phyloP scores from a whole-genome alignment of 1,140 invertebrate species.

The Bathynomus jamesi region DNA sequence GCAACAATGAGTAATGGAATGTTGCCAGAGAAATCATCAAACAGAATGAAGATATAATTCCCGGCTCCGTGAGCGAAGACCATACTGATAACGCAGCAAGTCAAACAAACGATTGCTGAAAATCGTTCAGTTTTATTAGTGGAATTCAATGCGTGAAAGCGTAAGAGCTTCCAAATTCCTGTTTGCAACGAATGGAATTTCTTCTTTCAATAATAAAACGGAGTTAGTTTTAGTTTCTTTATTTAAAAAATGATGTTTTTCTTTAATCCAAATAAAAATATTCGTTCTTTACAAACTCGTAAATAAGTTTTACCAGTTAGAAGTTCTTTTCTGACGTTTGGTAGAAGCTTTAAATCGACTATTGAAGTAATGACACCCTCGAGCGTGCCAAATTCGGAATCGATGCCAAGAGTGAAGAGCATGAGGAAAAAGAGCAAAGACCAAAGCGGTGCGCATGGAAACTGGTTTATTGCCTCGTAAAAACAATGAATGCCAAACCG shows the following conservation, averaged over 20 bases:
- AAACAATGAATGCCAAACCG: conserved; percentile 89
- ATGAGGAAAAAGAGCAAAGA: conserved; percentile 89
- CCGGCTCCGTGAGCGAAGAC: conserved; percentile 88
- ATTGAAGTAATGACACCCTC: conserved; percentile 94
- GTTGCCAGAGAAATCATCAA: conserved; percentile 95
- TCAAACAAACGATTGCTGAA: conserved; percentile 65
- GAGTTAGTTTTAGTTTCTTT: no score
- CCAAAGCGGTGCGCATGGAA: conserved; percentile 89
- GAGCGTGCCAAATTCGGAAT: conserved; percentile 89
- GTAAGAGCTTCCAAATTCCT: no score
- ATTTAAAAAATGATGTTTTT: no score
- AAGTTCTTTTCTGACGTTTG: conserved; percentile 82
- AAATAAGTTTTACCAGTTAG: conserved; percentile 80
- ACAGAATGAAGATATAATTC: conserved; percentile 90
- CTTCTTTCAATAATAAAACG: no score
- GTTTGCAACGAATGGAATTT: no score
- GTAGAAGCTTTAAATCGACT: conserved; percentile 89
- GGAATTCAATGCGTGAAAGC: not conserved
- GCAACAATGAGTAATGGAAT: conserved; percentile 91
- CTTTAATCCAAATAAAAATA: no score
- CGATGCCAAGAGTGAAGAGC: conserved; percentile 89
- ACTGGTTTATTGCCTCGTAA: conserved; percentile 95
- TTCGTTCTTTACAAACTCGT: no score
- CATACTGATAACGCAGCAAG: conserved; percentile 82
- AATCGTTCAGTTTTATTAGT: conserved; percentile 30